phyloP scores from a whole-genome alignment of 35 echinoderm and acorn worm genomes.

The Apostichopus parvimensis region DNA sequence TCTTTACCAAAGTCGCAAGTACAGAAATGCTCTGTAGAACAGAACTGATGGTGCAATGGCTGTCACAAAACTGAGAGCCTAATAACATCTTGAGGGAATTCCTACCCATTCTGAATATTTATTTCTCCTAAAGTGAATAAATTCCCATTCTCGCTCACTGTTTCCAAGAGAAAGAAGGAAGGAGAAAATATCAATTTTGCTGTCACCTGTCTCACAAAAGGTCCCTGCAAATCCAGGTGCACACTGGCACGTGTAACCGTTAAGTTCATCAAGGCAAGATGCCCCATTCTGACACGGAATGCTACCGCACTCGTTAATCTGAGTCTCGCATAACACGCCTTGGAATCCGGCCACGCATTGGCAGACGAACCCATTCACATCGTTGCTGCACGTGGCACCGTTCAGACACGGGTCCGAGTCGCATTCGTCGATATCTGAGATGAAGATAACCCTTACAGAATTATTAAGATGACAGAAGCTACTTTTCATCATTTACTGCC shows the following conservation, averaged over 20 bases:
- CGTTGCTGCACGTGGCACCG: conserved; percentile 26
- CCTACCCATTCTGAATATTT: too few species aligned
- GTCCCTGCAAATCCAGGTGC: conserved; percentile 39
- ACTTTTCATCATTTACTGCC: too few species aligned
- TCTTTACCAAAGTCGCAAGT: too few species aligned
- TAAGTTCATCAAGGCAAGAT: conserved; percentile 12
- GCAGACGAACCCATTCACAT: conserved; percentile 30
- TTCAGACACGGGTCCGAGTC: conserved; percentile 34
- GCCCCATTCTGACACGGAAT: conserved; percentile 40
- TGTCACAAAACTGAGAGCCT: too few species aligned
- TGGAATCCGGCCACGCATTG: conserved; percentile 38
- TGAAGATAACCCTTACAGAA: not conserved
- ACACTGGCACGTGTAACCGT: conserved; percentile 34
- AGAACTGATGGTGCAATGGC: too few species aligned
- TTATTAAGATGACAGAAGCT: too few species aligned
- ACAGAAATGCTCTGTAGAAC: too few species aligned
- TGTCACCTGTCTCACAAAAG: conserved; percentile 34
- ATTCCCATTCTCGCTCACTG: too few species aligned
- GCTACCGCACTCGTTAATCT: conserved; percentile 30
- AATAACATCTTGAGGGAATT: too few species aligned
- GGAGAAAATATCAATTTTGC: too few species aligned
- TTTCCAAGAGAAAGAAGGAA: too few species aligned
- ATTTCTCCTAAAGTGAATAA: too few species aligned
- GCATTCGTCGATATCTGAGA: conserved; percentile 49
- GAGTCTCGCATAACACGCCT: conserved; percentile 11